These are phyloP conservation scores for Trogon surrucura DNA, from an alignment of 2,113 vertebrate species.

Conservation along the genomic window DNA sequence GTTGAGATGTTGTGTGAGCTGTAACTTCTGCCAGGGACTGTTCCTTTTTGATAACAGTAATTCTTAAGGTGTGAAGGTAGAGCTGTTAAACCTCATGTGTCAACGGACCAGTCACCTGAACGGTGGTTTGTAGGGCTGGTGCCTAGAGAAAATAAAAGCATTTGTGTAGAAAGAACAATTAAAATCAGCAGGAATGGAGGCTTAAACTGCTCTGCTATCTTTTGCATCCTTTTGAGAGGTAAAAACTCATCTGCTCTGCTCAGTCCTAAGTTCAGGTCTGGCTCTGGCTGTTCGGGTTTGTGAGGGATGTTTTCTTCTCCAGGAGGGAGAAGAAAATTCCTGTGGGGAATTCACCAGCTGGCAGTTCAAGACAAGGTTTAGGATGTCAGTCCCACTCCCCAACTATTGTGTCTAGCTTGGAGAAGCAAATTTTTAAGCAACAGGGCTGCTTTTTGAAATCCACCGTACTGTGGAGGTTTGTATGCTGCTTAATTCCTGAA, in stretches of 20 bases:
- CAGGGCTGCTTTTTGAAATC: slow-evolving; percentile 17
- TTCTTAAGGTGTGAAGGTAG: background rate
- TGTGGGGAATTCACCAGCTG: background rate
- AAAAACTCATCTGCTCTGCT: background rate
- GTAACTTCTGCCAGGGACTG: background rate
- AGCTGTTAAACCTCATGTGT: background rate
- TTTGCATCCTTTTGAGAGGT: background rate
- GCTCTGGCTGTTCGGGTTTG: background rate
- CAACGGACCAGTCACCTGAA: fast-evolving
- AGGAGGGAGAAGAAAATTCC: background rate
- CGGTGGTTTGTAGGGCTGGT: background rate
- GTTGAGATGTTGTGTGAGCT: background rate
- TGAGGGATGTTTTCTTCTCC: background rate
- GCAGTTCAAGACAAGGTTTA: background rate
- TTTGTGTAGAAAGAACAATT: background rate
- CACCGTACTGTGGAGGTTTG: background rate
- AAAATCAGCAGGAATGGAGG: background rate
- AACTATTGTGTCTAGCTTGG: background rate
- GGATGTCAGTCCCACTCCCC: background rate
- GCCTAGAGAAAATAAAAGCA: background rate
- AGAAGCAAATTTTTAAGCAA: background rate
- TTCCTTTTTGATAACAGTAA: background rate
- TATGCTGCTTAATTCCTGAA: background rate
- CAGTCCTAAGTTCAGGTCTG: background rate
- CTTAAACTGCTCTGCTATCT: background rate